Evolutionary conservation across 2,888 invertebrate species (phyloP).

Genomic region (Didymodactylos carnosus): DNA sequence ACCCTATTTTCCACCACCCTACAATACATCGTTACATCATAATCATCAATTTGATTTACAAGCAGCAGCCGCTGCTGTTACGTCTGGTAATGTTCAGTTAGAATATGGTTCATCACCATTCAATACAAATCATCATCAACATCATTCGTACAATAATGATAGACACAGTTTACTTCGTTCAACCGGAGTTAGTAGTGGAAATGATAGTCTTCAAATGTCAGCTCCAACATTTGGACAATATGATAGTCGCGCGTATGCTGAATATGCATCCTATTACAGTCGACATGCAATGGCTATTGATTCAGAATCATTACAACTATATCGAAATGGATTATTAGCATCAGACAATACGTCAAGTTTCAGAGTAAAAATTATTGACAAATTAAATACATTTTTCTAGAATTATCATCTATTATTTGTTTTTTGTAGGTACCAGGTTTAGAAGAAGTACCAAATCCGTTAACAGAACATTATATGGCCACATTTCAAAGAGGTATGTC

Average conservation of each 20-base stretch:
- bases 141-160: neutral
- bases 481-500: neutral
- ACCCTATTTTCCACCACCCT: conserved; percentile 1
- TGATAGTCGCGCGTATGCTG: conserved; percentile 7
- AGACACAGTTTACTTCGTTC: neutral
- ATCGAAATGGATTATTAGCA: conserved; percentile 6
- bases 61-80: neutral
- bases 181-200: neutral
- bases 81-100: neutral
- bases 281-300: neutral
- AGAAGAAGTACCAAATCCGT: neutral
- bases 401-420: neutral
- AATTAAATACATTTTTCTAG: neutral
- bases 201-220: neutral
- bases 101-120: neutral
- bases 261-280: conserved; percentile 11
- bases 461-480: neutral
- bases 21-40: neutral
- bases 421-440: neutral
- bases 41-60: neutral
- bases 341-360: neutral
- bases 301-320: conserved; percentile 1
- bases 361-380: neutral
- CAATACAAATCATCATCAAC: neutral
- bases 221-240: neutral